These are phyloP conservation scores for Eudorcas thomsonii DNA, from an alignment of 2,113 vertebrate genomes.

Conservation along the genomic window DNA sequence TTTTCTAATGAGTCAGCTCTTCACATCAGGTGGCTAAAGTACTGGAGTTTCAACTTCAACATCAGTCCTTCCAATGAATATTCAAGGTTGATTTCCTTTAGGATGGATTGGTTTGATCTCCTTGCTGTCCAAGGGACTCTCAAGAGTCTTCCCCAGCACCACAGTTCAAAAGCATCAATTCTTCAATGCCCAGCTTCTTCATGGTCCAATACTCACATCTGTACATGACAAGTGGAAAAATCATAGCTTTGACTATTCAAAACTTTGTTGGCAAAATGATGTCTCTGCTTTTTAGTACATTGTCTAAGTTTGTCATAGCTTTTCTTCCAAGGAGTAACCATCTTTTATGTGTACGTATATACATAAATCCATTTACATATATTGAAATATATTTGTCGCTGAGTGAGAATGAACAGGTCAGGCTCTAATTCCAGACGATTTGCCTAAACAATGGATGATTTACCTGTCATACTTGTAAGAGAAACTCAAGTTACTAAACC, in stretches of 20 bases:
- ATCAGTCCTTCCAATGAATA: not conserved
- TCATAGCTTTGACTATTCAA: not conserved
- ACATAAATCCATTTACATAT: not conserved
- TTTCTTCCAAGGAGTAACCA: not conserved
- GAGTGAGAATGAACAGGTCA: not conserved
- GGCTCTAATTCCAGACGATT: not conserved
- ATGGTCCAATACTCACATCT: not conserved
- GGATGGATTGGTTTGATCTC: not conserved
- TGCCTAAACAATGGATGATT: not conserved
- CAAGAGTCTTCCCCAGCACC: not conserved
- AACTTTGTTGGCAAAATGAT: not conserved
- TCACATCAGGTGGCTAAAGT: not conserved
- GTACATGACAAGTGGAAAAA: not conserved
- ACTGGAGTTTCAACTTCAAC: not conserved
- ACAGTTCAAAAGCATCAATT: not conserved
- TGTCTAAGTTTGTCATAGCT: not conserved
- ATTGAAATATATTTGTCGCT: not conserved
- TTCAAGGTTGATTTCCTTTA: not conserved
- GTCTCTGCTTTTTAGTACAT: not conserved
- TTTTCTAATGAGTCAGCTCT: not conserved
- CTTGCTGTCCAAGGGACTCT: not conserved
- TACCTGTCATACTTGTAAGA: not conserved
- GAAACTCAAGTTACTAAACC: conserved; percentile 24
- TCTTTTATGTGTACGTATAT: not conserved
- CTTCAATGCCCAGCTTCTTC: not conserved